phyloP scores from a whole-genome alignment of 2,888 invertebrate genomes.

The Thalpophila matura region DNA sequence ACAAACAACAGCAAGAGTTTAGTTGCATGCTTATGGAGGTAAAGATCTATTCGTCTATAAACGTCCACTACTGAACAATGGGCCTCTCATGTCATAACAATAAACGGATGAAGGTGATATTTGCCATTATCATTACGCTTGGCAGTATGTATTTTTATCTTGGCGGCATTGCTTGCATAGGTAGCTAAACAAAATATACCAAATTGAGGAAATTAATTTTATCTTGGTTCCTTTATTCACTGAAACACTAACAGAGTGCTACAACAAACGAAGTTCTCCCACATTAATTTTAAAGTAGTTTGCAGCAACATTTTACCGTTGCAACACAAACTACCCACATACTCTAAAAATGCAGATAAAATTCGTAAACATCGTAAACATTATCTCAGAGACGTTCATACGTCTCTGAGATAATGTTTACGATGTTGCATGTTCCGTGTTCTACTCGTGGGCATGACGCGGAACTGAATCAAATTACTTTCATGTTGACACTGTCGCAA shows the following conservation, averaged over 20 bases:
- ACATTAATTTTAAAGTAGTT: slow-evolving; percentile 4
- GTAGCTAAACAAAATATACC: neutral
- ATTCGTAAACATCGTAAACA: slow-evolving; percentile 44
- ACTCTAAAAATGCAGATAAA: slow-evolving; percentile 24
- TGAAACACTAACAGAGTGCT: neutral
- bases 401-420: slow-evolving; percentile 37
- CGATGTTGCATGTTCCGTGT: slow-evolving; percentile 45
- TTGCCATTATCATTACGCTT: no score
- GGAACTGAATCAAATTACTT: slow-evolving; percentile 58
- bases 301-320: neutral
- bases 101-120: no score
- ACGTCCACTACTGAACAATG: no score
- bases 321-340: neutral
- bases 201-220: no score
- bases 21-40: no score
- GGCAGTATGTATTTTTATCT: no score
- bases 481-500: slow-evolving; percentile 51
- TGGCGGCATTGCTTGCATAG: neutral
- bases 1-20: no score
- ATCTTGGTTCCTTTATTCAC: neutral
- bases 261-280: neutral
- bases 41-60: no score
- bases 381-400: slow-evolving; percentile 20
- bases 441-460: slow-evolving; percentile 25
- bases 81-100: no score